Evolutionary conservation across 2,888 invertebrate species (phyloP).

Genomic region (Portevinia maculata): DNA sequence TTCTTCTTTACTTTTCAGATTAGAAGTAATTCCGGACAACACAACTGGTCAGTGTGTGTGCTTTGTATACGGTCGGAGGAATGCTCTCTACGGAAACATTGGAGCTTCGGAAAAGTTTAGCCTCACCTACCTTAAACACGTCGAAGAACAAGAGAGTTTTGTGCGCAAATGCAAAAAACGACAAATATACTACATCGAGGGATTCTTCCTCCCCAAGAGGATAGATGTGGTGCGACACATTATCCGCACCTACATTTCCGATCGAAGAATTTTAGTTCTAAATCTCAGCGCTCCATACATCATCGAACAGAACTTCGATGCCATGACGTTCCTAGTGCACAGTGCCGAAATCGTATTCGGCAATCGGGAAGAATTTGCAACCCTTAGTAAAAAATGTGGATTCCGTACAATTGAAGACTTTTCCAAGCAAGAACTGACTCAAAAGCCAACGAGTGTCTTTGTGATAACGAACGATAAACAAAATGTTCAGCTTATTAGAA

Average conservation of each 20-base stretch:
- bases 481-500: conserved; percentile 83
- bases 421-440: conserved; percentile 74
- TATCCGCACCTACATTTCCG: conserved; percentile 81
- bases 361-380: conserved; percentile 84
- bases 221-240: conserved; percentile 82
- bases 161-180: conserved; percentile 79
- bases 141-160: conserved; percentile 75
- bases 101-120: conserved; percentile 84
- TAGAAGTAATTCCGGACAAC: conserved; percentile 79
- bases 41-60: conserved; percentile 84
- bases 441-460: conserved; percentile 83
- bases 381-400: conserved; percentile 79
- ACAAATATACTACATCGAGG: conserved; percentile 84
- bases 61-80: conserved; percentile 82
- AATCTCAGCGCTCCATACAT: conserved; percentile 85
- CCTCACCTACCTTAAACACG: conserved; percentile 78
- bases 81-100: conserved; percentile 84
- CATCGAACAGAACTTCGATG: conserved; percentile 81
- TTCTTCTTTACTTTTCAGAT: conserved; percentile 74
- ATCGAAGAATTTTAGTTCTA: conserved; percentile 82
- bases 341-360: conserved; percentile 84
- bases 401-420: conserved; percentile 74
- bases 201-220: conserved; percentile 85
- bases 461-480: conserved; percentile 86
- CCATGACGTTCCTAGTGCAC: conserved; percentile 82